A percentile compares a stretch with the other conserved stretches of the same genome.
Conservation (phyloP, 2,113 vertebrate species). For the Pomatorhinus ruficollis region DNA sequence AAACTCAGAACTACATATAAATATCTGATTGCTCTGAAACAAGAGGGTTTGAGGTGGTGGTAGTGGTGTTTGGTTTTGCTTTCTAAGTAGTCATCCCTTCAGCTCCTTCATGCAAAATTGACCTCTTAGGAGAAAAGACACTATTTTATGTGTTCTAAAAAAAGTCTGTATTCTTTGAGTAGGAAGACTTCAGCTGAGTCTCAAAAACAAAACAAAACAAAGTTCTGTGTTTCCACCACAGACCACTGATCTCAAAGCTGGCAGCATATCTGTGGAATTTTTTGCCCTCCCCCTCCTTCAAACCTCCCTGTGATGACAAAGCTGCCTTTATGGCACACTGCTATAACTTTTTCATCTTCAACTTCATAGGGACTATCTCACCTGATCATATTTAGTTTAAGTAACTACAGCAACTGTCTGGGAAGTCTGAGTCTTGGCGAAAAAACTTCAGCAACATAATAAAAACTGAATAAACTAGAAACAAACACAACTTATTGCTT, state of each 20-base stretch:
- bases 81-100: neutral
- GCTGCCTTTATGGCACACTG: neutral
- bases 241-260: neutral
- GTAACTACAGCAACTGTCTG: neutral
- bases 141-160: neutral
- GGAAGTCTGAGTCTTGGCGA: neutral
- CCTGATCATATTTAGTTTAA: neutral
- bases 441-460: neutral
- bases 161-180: neutral
- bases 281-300: neutral
- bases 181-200: neutral
- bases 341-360: neutral
- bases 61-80: neutral
- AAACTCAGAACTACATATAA: neutral
- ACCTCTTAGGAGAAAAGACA: neutral
- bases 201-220: neutral
- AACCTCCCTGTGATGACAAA: neutral
- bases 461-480: neutral
- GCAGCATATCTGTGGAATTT: neutral
- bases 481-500: neutral
- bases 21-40: neutral
- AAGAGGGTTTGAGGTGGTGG: fast-evolving
- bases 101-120: neutral
- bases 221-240: neutral
- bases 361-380: neutral